Evolutionary conservation across 2,888 invertebrate genomes (phyloP), one percentile per base, ranked within the genome.

Genomic region (Gibbula magus): DNA sequence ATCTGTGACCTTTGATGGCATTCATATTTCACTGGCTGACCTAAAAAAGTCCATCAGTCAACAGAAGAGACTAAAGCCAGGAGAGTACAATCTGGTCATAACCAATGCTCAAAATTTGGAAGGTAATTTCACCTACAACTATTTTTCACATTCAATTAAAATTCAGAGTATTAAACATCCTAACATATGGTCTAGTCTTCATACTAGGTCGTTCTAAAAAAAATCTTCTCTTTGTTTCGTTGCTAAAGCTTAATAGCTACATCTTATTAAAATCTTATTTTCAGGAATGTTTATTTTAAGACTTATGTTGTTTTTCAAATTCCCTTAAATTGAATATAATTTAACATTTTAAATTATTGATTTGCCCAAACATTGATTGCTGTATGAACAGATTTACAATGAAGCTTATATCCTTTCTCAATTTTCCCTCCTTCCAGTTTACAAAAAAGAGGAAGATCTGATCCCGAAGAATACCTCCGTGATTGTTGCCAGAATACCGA

Each of bases 381-480:
- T 45, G 45, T 5, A 13, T 51, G 7, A 29, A 20, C n/a, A 52
- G n/a, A 20, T 51, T 78, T 53, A 25, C 20, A 56, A n/a, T 10
- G 56, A 56, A 78, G 56, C 75, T 79, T 77, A 74, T n/a, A n/a
- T 45, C 8, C 10, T 45, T 45, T 45, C 1, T 45, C 1, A 13
- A 45, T 45, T 45, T n/a, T 67, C 56, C 80, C 74, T 79, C 77
- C 85, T 93, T 93, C 73, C 94, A 98, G 98, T 97, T 88, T 99
- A 99, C 94, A 95, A 95, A 74, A 96, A 98, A 93, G 98, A 98
- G 90, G 95, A 95, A 90, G 95, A 96, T 73, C 94, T 99, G 86
- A 98, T 99, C 90, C 98, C 99, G 45, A 98, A 99, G 94, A 99
- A 99, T 93, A 97, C 99, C 79, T 99, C 99, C 35, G 95, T 99